Percentiles rank a stretch among this genome's conserved stretches.
Evolutionary conservation across 2,888 invertebrate species (phyloP).

Genomic region (Drosophila nr. perissopoda): DNA sequence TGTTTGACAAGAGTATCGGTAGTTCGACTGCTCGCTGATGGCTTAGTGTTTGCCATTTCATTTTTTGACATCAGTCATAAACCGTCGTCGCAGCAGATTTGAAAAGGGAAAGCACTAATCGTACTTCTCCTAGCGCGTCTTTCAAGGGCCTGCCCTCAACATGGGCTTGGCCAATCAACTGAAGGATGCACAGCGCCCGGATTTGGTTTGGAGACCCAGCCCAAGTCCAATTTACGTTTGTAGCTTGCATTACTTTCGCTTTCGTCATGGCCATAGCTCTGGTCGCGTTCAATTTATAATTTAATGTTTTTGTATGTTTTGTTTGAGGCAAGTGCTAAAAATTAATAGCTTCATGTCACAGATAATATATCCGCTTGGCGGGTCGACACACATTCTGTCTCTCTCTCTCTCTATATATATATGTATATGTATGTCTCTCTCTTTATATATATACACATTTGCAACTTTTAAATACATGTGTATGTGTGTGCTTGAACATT

Average conservation of each 20-base stretch:
- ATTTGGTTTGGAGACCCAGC: slow-evolving; percentile 28
- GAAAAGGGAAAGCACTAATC: slow-evolving; percentile 73
- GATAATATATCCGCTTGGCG: slow-evolving; percentile 58
- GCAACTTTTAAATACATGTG: slow-evolving; percentile 2
- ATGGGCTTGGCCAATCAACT: slow-evolving; percentile 45
- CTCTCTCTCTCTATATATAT: not conserved
- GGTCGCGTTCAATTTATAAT: slow-evolving; percentile 43
- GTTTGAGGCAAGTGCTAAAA: slow-evolving; percentile 61
- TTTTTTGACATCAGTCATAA: slow-evolving; percentile 52
- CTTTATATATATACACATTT: slow-evolving; percentile 2
- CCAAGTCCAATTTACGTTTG: slow-evolving; percentile 26
- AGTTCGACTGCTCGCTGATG: not conserved
- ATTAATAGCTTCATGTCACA: slow-evolving; percentile 71
- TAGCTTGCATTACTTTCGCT: slow-evolving; percentile 60
- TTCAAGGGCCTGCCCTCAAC: slow-evolving; percentile 37
- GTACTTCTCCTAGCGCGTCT: slow-evolving; percentile 53
- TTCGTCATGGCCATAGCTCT: slow-evolving; percentile 40
- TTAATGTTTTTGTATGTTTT: slow-evolving; percentile 40
- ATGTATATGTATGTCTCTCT: not conserved
- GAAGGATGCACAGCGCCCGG: slow-evolving; percentile 54
- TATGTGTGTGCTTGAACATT: not conserved
- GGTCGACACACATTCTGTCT: slow-evolving; percentile 59
- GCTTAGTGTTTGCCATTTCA: slow-evolving; percentile 37
- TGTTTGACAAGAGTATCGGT: not conserved
- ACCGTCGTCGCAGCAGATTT: slow-evolving; percentile 22